phyloP scores from a whole-genome alignment of 1,140 invertebrate genomes.

The Bombus consobrinus region DNA sequence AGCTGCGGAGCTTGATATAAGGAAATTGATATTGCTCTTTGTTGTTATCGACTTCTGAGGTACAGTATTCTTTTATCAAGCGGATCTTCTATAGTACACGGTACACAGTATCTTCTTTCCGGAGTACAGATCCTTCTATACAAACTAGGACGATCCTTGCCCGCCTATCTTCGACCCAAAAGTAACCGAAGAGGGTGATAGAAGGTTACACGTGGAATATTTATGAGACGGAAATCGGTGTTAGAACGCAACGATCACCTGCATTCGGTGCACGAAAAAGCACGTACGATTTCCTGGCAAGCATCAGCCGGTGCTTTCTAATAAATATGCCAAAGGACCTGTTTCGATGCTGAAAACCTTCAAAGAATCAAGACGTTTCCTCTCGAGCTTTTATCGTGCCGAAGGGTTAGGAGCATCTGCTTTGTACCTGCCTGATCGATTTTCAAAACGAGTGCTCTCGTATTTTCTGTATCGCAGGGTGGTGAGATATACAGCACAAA shows the following conservation, averaged over 20 bases:
- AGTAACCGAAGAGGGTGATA: not conserved
- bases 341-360: conserved; percentile 1
- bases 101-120: not conserved
- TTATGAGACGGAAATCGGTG: conserved; percentile 33
- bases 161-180: not conserved
- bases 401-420: conserved; percentile 62
- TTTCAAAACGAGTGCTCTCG: conserved; percentile 45
- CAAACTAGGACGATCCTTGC: not conserved
- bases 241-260: conserved; percentile 42
- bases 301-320: conserved; percentile 5
- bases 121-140: not conserved
- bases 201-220: not conserved
- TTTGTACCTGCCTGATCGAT: conserved; percentile 63
- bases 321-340: conserved; percentile 50
- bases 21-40: not conserved
- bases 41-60: too few species aligned
- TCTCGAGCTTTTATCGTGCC: conserved; percentile 40
- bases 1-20: not conserved
- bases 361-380: conserved; percentile 62
- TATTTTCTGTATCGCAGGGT: not conserved
- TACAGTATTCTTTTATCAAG: not conserved
- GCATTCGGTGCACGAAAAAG: conserved; percentile 5
- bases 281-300: conserved; percentile 34
- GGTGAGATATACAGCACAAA: not conserved
- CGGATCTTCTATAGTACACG: not conserved